Percentiles rank a stretch among this genome's conserved stretches.
phyloP scores from a whole-genome alignment of 2,888 invertebrate genomes.

The Rotaria magnacalcarata region DNA sequence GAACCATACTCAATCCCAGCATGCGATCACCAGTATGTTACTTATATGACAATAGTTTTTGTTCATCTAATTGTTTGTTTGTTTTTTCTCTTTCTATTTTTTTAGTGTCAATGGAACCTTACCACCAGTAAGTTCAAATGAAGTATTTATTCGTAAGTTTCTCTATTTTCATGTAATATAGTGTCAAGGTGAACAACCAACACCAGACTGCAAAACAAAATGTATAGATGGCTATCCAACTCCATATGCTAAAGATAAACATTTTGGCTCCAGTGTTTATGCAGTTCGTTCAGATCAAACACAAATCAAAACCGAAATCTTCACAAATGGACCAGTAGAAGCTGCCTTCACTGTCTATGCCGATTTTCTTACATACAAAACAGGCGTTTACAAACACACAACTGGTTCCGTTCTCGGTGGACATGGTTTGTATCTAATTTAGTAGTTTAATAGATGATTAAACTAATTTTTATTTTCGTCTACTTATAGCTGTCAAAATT shows the following conservation, averaged over 20 bases:
- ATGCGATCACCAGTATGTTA: conserved; percentile 86
- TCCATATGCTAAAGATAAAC: conserved; percentile 71
- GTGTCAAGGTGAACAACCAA: conserved; percentile 62
- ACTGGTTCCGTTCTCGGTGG: conserved; percentile 64
- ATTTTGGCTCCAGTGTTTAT: conserved; percentile 61
- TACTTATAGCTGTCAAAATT: conserved; percentile 67
- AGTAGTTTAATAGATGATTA: background rate
- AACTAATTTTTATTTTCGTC: background rate
- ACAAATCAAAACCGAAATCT: conserved; percentile 76
- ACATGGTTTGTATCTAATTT: conserved; percentile 63
- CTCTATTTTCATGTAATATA: background rate
- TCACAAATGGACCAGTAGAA: conserved; percentile 80
- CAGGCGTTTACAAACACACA: conserved; percentile 73
- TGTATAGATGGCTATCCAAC: conserved; percentile 70
- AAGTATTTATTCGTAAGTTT: background rate
- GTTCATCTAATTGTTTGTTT: background rate
- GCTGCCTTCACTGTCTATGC: conserved; percentile 79
- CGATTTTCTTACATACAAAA: conserved; percentile 77
- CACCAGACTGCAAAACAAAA: conserved; percentile 72
- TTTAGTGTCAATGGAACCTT: conserved; percentile 1
- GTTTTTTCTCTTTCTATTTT: background rate
- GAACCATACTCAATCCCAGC: conserved; percentile 77
- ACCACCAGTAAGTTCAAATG: conserved; percentile 23
- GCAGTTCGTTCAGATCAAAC: conserved; percentile 64
- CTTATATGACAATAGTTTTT: conserved; percentile 53